Conservation (phyloP, 2,113 vertebrate genomes). For the Chaetorhynchus papuensis region DNA sequence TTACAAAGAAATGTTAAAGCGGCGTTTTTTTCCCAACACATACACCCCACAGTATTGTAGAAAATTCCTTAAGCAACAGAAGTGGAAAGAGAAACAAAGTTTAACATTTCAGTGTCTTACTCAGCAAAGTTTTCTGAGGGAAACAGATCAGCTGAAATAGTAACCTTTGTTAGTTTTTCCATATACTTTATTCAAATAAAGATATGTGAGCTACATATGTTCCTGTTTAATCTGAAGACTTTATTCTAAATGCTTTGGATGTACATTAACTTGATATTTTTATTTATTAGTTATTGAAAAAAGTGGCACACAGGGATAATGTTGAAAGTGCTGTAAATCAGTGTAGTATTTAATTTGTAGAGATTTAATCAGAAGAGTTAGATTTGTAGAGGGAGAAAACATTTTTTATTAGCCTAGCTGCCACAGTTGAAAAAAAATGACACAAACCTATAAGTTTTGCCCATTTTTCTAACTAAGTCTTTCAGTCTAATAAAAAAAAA, state of each 20-base stretch:
- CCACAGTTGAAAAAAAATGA: neutral
- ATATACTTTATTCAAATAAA: constrained; percentile 60
- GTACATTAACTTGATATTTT: constrained; percentile 16
- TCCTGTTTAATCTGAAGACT: constrained; percentile 39
- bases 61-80: constrained; percentile 51
- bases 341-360: neutral
- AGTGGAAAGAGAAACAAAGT: constrained; percentile 58
- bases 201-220: constrained; percentile 48
- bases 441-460: neutral
- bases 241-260: constrained; percentile 11
- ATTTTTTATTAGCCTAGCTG: neutral
- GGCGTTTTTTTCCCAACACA: neutral
- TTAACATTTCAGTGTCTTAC: constrained; percentile 47
- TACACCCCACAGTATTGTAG: neutral
- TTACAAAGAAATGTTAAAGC: neutral
- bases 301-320: neutral
- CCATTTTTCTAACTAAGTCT: neutral
- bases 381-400: neutral
- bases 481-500: neutral
- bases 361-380: neutral
- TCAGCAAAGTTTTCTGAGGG: constrained; percentile 47
- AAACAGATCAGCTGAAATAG: constrained; percentile 40
- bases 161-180: constrained; percentile 60
- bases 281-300: constrained; percentile 22
- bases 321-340: neutral